These are phyloP conservation scores for Zhengitettix transpicula DNA, from an alignment of 2,888 invertebrate species.

Conservation along the genomic window DNA sequence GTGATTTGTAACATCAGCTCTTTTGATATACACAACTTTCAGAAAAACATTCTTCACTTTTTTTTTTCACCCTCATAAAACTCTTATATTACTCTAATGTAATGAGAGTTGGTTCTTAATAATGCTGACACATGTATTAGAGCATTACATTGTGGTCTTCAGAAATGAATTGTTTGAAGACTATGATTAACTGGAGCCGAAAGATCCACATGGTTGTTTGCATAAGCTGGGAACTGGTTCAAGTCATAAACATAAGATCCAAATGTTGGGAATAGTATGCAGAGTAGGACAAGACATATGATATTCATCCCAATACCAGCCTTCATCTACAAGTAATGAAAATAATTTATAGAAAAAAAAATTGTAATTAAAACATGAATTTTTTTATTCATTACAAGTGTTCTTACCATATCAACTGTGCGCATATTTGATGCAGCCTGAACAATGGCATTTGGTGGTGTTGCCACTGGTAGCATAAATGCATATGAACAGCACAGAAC, in stretches of 20 bases:
- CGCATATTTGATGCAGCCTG: slow-evolving; percentile 67
- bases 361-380: neutral
- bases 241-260: slow-evolving; percentile 50
- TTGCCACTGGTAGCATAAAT: slow-evolving; percentile 87
- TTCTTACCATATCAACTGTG: slow-evolving; percentile 55
- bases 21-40: too few relatives aligned
- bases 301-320: slow-evolving; percentile 62
- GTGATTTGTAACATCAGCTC: too few relatives aligned
- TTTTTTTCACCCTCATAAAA: too few relatives aligned
- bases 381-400: neutral
- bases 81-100: too few relatives aligned
- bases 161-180: too few relatives aligned
- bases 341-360: neutral
- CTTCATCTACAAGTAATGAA: slow-evolving; percentile 34
- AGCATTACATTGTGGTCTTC: too few relatives aligned
- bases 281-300: slow-evolving; percentile 53
- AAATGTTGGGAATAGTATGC: slow-evolving; percentile 57
- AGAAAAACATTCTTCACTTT: too few relatives aligned
- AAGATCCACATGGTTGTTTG: slow-evolving; percentile 14
- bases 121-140: too few relatives aligned
- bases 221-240: slow-evolving; percentile 45
- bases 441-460: slow-evolving; percentile 88
- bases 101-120: too few relatives aligned
- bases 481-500: slow-evolving; percentile 78
- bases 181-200: too few relatives aligned